phyloP scores from a whole-genome alignment of 2,113 vertebrate species.

The Callopanchax toddi region DNA sequence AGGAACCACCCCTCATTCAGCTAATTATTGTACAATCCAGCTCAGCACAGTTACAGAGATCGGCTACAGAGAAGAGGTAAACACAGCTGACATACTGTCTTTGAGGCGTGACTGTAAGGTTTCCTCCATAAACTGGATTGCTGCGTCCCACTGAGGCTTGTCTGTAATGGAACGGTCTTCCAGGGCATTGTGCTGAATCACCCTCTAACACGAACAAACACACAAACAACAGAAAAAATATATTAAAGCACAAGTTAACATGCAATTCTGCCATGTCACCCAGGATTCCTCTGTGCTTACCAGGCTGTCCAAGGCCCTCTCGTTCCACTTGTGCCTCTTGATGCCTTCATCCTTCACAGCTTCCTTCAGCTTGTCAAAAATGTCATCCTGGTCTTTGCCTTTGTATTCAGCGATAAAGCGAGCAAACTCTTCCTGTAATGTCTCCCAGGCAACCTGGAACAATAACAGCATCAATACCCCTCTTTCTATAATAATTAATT shows the following conservation, averaged over 20 bases:
- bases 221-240: not conserved
- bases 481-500: no score
- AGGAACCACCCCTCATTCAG: no score
- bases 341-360: slow-evolving; percentile 97
- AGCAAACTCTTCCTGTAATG: slow-evolving; percentile 95
- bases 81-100: slow-evolving; percentile 86
- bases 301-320: slow-evolving; percentile 94
- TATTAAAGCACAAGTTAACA: not conserved
- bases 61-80: not conserved
- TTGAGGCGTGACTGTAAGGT: slow-evolving; percentile 92
- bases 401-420: slow-evolving; percentile 98
- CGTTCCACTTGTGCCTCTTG: slow-evolving; percentile 98
- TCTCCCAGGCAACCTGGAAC: slow-evolving; percentile 95
- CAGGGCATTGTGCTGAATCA: slow-evolving; percentile 98
- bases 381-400: slow-evolving; percentile 96
- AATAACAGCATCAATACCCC: no score
- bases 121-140: slow-evolving; percentile 99
- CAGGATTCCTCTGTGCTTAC: slow-evolving; percentile 73
- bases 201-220: slow-evolving; percentile 80
- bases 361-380: slow-evolving; percentile 98
- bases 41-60: not conserved
- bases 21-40: no score
- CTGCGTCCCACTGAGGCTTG: slow-evolving; percentile 97
- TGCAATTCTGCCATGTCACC: not conserved
- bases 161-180: slow-evolving; percentile 98